These are phyloP conservation scores for Plagodis dolabraria DNA, from an alignment of 2,888 invertebrate species.

Conservation along the genomic window DNA sequence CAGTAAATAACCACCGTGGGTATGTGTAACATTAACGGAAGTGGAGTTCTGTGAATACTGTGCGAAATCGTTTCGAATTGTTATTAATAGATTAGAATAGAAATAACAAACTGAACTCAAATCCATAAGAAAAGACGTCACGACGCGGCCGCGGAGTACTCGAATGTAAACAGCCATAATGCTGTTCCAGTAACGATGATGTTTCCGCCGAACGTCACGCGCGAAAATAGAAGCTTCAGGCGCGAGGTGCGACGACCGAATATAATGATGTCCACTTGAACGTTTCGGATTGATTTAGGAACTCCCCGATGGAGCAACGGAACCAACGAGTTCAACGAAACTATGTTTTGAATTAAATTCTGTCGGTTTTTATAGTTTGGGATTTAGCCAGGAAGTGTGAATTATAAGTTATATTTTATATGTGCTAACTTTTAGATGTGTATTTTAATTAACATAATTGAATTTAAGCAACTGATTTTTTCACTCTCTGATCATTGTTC, in stretches of 20 bases:
- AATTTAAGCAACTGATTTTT: too few relatives aligned
- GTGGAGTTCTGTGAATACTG: too few relatives aligned
- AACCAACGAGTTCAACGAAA: slow-evolving; percentile 3
- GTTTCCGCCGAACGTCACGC: slow-evolving; percentile 24
- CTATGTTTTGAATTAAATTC: slow-evolving; percentile 5
- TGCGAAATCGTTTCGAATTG: not conserved
- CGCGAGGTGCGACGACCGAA: slow-evolving; percentile 20
- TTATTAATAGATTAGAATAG: not conserved
- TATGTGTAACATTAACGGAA: too few relatives aligned
- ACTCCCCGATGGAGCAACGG: not conserved
- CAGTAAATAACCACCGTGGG: too few relatives aligned
- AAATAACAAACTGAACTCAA: slow-evolving; percentile 7
- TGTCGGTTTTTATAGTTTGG: slow-evolving; percentile 14
- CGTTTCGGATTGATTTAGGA: slow-evolving; percentile 17
- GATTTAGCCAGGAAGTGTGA: slow-evolving; percentile 5
- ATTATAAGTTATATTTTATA: too few relatives aligned
- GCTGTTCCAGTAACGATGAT: slow-evolving; percentile 26
- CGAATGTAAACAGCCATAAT: slow-evolving; percentile 24
- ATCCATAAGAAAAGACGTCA: slow-evolving; percentile 17
- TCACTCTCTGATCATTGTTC: too few relatives aligned
- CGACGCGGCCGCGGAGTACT: not conserved
- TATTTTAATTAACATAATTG: too few relatives aligned
- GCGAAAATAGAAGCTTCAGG: slow-evolving; percentile 18
- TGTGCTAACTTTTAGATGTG: too few relatives aligned
- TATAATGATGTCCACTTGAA: slow-evolving; percentile 19